Base-by-base conservation (phyloP, 1,140 invertebrate species). In the Drosophila fuyamai region DNA sequence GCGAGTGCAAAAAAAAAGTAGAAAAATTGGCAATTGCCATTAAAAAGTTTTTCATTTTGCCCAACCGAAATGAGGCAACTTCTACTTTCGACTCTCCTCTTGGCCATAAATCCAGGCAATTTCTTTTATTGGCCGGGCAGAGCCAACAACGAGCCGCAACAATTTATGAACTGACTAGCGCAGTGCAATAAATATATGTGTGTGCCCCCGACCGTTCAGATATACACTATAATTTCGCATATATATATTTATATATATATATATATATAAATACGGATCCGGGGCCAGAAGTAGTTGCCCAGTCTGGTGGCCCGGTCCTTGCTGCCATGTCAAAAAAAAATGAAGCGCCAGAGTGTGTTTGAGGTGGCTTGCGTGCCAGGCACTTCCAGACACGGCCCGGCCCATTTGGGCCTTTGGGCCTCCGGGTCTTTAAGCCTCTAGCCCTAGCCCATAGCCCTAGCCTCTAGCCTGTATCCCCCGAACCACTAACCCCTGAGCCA, bases 141-240 rank as follows among this genome's bases (percentile, higher is more conserved):
- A 62, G 55, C 73, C 63, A 58, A 70, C 72, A 74, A 75, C 71
- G 60, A 75, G 71, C 65, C 77, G 73, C 81, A 80, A 81, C 67
- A 85, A 91, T 91, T 91, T 91, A 91, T 91, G 89, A 84, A 91
- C 89, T 91, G 63, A 75, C 59, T 84, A 75, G 73, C 68, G 77
- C 62, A 82, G 43, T 13, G 67, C 58, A 60, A 65, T 76, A 62
- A 53, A 79, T 71, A 58, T 35, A 40, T 41, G 55, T 59, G 38
- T 18, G 60, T 41, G 43, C 54, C 54, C 23, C 18, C 16, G 18
- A 10, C 32, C 57, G 12, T 44, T 59, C 51, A 80, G 29, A 73
- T 55, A 60, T 67, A 77, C 29, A 65, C 67, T 63, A 74, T 56
- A 59, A 32, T 55, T 44, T 63, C 35, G 23, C 29, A 81, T 41